A percentile compares a stretch with the other conserved stretches of the same genome.
Evolutionary conservation across 2,113 vertebrate species (phyloP).

Genomic region (Sula dactylatra): DNA sequence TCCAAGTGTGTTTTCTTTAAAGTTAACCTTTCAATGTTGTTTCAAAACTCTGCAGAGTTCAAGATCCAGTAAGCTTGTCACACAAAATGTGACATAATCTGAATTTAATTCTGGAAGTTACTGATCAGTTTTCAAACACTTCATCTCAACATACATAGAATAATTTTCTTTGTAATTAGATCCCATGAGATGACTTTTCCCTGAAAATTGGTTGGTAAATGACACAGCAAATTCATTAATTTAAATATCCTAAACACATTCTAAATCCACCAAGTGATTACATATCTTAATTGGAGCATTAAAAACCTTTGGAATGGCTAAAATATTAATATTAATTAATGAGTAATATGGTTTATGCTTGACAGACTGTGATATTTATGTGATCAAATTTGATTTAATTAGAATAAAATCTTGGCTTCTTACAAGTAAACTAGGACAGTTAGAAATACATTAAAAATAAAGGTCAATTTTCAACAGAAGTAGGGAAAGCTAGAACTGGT

Average conservation of each 20-base stretch:
- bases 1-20: constrained; percentile 11
- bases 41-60: neutral
- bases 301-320: neutral
- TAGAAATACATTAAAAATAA: constrained; percentile 24
- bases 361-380: neutral
- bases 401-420: neutral
- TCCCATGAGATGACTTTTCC: neutral
- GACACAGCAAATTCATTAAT: neutral
- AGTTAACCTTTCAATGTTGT: neutral
- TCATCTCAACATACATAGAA: neutral
- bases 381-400: neutral
- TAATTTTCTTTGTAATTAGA: constrained; percentile 23
- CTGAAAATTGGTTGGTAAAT: neutral
- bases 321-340: constrained; percentile 31
- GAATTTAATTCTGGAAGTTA: constrained; percentile 38
- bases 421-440: neutral
- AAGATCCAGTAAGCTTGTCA: neutral
- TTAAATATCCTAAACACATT: neutral
- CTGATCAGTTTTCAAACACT: constrained; percentile 14
- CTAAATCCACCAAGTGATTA: neutral
- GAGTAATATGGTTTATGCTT: neutral
- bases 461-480: neutral
- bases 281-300: constrained; percentile 6
- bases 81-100: neutral
- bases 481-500: neutral